phyloP scores from a whole-genome alignment of 2,888 invertebrate species.

The Dynastes maya region DNA sequence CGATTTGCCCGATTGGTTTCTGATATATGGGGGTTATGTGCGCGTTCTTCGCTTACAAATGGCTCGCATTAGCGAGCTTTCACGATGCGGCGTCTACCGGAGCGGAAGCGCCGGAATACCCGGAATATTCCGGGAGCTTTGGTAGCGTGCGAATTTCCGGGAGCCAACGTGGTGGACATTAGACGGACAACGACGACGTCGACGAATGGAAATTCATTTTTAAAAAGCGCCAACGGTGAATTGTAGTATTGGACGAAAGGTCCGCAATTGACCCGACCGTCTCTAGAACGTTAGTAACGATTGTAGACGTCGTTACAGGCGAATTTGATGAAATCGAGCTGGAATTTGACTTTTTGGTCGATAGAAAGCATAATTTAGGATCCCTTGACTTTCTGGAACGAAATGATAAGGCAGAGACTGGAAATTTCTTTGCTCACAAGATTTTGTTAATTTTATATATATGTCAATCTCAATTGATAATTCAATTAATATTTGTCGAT shows the following conservation, averaged over 20 bases:
- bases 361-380: background rate
- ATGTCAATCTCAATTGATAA: too few relatives aligned
- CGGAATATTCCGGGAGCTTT: background rate
- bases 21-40: slow-evolving; percentile 70
- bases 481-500: too few relatives aligned
- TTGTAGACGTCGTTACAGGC: slow-evolving; percentile 7
- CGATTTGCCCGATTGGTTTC: slow-evolving; percentile 70
- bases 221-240: slow-evolving; percentile 32
- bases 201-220: slow-evolving; percentile 49
- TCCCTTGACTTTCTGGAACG: too few relatives aligned
- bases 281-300: background rate
- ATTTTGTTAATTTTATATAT: too few relatives aligned
- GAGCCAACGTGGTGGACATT: background rate
- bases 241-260: slow-evolving; percentile 31
- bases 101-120: background rate
- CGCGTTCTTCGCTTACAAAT: slow-evolving; percentile 69
- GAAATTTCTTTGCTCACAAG: too few relatives aligned
- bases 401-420: too few relatives aligned
- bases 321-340: background rate
- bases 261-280: slow-evolving; percentile 33
- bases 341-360: background rate
- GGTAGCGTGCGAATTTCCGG: background rate
- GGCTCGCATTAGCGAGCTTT: slow-evolving; percentile 66
- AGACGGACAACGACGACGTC: background rate
- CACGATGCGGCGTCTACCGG: background rate